Conservation (phyloP, 2,888 invertebrate genomes). For the Diarsia brunnea region DNA sequence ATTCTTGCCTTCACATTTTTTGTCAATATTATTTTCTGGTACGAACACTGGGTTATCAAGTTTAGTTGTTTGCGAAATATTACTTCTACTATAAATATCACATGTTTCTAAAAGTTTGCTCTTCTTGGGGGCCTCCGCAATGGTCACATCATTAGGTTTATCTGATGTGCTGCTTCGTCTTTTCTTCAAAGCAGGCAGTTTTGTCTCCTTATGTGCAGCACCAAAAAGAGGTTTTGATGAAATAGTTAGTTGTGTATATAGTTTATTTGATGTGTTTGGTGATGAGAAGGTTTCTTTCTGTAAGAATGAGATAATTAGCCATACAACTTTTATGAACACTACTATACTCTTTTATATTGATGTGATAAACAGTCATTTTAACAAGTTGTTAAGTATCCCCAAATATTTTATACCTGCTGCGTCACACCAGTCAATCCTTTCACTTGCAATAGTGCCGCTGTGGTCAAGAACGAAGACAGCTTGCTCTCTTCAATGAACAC, state of each 20-base stretch:
- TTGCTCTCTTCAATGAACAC: conserved; percentile 93
- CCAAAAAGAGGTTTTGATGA: conserved; percentile 82
- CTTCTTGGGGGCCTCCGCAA: conserved; percentile 82
- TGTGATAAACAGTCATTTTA: background rate
- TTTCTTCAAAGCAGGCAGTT: conserved; percentile 85
- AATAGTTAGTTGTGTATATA: conserved; percentile 87
- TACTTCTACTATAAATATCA: conserved; percentile 85
- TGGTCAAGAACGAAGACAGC: conserved; percentile 92
- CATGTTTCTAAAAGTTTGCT: conserved; percentile 82
- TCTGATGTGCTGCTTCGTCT: conserved; percentile 88
- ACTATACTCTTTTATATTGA: background rate
- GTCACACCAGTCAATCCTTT: conserved; percentile 92
- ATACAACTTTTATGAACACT: background rate
- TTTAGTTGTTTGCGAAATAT: conserved; percentile 77
- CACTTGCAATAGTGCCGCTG: conserved; percentile 92
- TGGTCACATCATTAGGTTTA: conserved; percentile 84
- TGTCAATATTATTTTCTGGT: conserved; percentile 83
- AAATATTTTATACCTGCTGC: conserved; percentile 80
- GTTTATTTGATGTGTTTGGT: conserved; percentile 85
- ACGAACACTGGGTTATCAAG: conserved; percentile 76
- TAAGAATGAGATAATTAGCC: conserved; percentile 26
- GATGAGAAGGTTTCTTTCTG: conserved; percentile 86
- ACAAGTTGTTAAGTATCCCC: background rate
- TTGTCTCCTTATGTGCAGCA: conserved; percentile 82
- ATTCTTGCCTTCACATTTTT: conserved; percentile 80